Evolutionary conservation across 2,797 vertebrate genomes (phyloP).

Genomic region (Sylvia borin): DNA sequence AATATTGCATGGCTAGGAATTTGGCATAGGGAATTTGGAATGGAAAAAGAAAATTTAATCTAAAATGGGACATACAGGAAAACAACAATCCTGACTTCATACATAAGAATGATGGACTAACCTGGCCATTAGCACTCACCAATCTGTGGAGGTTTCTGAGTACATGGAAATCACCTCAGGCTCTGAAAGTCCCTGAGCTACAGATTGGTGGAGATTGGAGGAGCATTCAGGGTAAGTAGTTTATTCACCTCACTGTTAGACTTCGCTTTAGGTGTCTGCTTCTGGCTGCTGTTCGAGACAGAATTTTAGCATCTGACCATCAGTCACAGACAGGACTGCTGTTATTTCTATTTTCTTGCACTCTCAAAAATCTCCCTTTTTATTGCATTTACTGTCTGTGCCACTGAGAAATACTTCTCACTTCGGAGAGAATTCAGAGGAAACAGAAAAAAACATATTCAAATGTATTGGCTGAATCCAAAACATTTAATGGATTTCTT

Average conservation of each 20-base stretch:
- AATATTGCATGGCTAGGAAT: neutral
- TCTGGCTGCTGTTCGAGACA: neutral
- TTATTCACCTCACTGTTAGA: neutral
- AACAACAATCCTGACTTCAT: neutral
- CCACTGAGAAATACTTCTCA: neutral
- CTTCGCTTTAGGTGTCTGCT: neutral
- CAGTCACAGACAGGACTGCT: neutral
- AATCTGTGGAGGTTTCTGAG: neutral
- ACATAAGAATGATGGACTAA: neutral
- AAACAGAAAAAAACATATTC: neutral
- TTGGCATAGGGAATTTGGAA: neutral
- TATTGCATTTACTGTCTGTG: neutral
- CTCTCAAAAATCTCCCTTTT: conserved; percentile 18
- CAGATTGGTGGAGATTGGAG: neutral
- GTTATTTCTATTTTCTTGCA: neutral
- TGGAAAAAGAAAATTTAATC: neutral
- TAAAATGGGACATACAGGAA: neutral
- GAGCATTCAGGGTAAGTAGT: neutral
- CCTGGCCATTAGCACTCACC: neutral
- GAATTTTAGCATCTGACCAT: neutral
- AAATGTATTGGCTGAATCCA: conserved; percentile 16
- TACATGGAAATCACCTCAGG: neutral
- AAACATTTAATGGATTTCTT: neutral
- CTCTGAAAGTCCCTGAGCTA: neutral
- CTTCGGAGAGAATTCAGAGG: conserved; percentile 3